Evolutionary conservation across 2,888 invertebrate species (phyloP).

Genomic region (Mamestra brassicae): DNA sequence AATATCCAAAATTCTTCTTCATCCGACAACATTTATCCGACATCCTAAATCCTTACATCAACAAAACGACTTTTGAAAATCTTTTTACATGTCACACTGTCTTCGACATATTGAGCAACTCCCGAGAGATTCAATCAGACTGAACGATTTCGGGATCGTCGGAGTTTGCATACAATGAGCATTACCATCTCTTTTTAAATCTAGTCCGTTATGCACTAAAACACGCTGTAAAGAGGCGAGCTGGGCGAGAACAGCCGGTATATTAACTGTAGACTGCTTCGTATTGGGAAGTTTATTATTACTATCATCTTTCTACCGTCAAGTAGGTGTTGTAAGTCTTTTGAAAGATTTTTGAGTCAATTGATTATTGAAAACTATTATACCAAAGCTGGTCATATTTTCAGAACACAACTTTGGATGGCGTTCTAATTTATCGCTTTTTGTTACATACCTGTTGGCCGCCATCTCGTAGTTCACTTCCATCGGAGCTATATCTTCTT

Average conservation of each 20-base stretch:
- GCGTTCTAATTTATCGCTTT: not conserved
- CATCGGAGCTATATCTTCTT: not conserved
- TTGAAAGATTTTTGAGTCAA: too few species aligned
- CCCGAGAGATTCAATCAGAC: slow-evolving; percentile 48
- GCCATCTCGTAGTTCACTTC: not conserved
- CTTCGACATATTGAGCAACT: slow-evolving; percentile 54
- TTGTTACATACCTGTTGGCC: not conserved
- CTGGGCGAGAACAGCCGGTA: slow-evolving; percentile 24
- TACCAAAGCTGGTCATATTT: too few species aligned
- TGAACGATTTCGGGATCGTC: slow-evolving; percentile 54
- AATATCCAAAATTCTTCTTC: not conserved
- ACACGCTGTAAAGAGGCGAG: slow-evolving; percentile 29
- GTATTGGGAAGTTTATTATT: slow-evolving; percentile 10
- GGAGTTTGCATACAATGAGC: slow-evolving; percentile 65
- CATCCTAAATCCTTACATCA: slow-evolving; percentile 3
- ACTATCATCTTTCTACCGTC: not conserved
- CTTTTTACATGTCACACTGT: slow-evolving; percentile 50
- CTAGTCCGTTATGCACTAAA: slow-evolving; percentile 61
- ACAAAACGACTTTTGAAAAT: not conserved
- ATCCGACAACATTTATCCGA: not conserved
- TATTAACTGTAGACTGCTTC: slow-evolving; percentile 28
- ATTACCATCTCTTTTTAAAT: slow-evolving; percentile 53
- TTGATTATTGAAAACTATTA: too few species aligned
- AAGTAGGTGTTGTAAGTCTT: not conserved
- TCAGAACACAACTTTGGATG: too few species aligned